Evolutionary conservation across 2,113 vertebrate genomes (phyloP).

Genomic region (Gymnocephalus cernua): DNA sequence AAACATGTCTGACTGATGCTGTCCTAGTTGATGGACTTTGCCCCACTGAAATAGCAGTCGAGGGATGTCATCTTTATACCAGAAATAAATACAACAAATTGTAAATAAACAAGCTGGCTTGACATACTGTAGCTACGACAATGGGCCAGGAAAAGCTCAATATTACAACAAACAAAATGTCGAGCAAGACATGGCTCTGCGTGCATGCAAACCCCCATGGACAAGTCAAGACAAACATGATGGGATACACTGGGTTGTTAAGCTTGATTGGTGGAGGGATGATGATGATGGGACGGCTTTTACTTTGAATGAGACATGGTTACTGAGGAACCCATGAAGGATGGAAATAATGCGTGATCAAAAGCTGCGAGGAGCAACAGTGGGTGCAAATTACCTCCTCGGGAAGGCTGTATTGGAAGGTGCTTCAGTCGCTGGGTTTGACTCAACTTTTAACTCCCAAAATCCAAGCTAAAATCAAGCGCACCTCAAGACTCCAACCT

Average conservation of each 20-base stretch:
- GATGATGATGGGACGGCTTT: constrained; percentile 16
- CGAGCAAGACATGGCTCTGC: constrained; percentile 10
- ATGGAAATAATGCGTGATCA: constrained; percentile 4
- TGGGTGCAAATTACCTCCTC: constrained; percentile 37
- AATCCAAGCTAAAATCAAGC: constrained; percentile 6
- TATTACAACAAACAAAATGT: constrained; percentile 2
- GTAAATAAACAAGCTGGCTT: background rate
- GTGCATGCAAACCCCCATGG: constrained; percentile 51
- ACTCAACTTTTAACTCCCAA: background rate
- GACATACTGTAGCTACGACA: background rate
- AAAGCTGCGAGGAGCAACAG: constrained; percentile 12
- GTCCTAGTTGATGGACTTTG: background rate
- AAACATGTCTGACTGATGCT: background rate
- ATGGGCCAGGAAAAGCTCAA: background rate
- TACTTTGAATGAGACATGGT: constrained; percentile 35
- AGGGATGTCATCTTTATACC: background rate
- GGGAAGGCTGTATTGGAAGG: constrained; percentile 1
- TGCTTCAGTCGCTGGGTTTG: background rate
- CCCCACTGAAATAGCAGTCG: background rate
- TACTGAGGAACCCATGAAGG: constrained; percentile 13
- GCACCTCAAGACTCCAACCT: background rate
- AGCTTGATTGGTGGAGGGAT: background rate
- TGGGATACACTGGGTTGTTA: constrained; percentile 3
- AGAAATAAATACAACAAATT: background rate
- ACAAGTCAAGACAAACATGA: constrained; percentile 35